Percentiles rank a stretch among this genome's conserved stretches.
These are phyloP conservation scores for Mycteria americana DNA, from an alignment of 2,797 vertebrate genomes.

Conservation along the genomic window DNA sequence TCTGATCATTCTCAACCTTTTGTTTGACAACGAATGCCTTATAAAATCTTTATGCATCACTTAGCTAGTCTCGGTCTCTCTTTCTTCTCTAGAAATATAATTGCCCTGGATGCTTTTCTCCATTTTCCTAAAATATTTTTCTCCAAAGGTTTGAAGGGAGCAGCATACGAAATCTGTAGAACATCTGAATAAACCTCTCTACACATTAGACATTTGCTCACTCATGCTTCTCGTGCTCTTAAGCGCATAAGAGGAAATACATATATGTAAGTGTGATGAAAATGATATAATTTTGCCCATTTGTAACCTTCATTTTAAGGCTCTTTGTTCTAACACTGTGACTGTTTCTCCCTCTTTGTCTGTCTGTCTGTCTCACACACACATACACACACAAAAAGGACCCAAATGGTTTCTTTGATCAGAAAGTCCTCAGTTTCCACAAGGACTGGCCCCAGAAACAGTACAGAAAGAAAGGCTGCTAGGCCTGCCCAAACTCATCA, in stretches of 20 bases:
- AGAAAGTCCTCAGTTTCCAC: constrained; percentile 44
- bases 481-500: not conserved
- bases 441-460: not conserved
- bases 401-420: not conserved
- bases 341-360: not conserved
- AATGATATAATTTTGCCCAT: constrained; percentile 43
- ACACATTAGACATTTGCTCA: not conserved
- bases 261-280: not conserved
- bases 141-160: constrained; percentile 7
- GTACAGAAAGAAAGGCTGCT: not conserved
- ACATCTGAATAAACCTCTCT: constrained; percentile 29
- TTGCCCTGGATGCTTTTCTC: constrained; percentile 49
- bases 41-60: constrained; percentile 86
- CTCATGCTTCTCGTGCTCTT: not conserved
- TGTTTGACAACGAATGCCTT: constrained; percentile 73
- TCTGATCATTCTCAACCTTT: constrained; percentile 54
- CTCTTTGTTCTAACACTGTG: not conserved
- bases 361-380: not conserved
- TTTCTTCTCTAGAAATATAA: constrained; percentile 66
- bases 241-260: not conserved
- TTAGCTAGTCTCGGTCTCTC: constrained; percentile 56
- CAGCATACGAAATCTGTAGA: not conserved
- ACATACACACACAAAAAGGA: not conserved
- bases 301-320: not conserved
- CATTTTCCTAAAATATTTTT: constrained; percentile 57